Base-by-base conservation (phyloP, 2,113 vertebrate species). In the Perognathus longimembris region DNA sequence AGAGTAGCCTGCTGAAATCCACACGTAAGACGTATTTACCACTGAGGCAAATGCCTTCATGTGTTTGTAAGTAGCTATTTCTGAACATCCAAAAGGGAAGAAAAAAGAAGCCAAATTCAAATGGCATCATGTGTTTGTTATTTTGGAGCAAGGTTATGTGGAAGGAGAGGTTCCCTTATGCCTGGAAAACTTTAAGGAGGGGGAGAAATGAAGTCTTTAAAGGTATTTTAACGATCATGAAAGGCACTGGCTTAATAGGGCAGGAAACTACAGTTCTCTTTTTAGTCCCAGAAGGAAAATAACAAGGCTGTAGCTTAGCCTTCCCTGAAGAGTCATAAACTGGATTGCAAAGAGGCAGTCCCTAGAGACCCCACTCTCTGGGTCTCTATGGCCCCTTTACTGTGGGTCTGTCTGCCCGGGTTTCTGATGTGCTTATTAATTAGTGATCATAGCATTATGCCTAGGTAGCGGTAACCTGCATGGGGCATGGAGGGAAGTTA, bases 201-300 rank as follows among this genome's bases (percentile, higher is more conserved):
- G 92, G 84, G 90, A 93, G 94, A 95, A 90, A 92, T 96, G 86
- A 96, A 96, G 92, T 96, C 96, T 96, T 96, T 97, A 97, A 97
- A 96, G 94, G 94, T 97, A 96, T 97, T 97, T 97, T 96, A 97
- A 96, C 97, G 97, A 95, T 96, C 97, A 96, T 95, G 96, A 96
- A 96, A 96, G 94, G 89, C 94, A 92, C 77, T 95, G 95, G 91
- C 91, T 95, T 97, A 96, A 97, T 95, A 97, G 95, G 94, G 91
- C 96, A 97, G 97, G 97, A 96, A 97, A 94, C 95, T 94, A 94
- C 15, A 17, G 94, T 95, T 97, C 96, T 97, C 92, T 78, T 95
- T 96, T 97, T 91, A 95, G 84, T 97, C 97, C 92, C 96, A 92
- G 95, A 96, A 97, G 96, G 91, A 93, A 97, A 97, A 97, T 96